These are phyloP conservation scores for Brachymystax lenok DNA, from an alignment of 2,797 vertebrate species.

Conservation along the genomic window DNA sequence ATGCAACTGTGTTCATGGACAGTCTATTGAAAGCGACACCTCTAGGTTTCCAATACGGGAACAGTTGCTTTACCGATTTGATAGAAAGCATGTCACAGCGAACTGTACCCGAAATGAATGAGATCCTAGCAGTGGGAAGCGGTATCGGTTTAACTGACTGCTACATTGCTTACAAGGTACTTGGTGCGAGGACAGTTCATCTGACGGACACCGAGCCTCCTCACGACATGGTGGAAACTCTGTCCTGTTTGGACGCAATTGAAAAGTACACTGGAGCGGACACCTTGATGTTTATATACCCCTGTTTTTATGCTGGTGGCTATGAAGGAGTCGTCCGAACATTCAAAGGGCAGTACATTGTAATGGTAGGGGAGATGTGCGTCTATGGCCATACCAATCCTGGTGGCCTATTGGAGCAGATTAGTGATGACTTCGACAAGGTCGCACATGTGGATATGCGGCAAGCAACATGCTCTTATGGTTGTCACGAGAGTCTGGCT, in stretches of 20 bases:
- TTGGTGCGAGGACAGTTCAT: not conserved
- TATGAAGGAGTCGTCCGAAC: not conserved
- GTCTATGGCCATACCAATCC: not conserved
- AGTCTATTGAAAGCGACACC: not conserved
- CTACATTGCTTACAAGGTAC: not conserved
- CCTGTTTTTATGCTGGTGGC: not conserved
- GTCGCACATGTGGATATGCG: too few species aligned
- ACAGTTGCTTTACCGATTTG: not conserved
- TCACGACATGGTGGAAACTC: not conserved
- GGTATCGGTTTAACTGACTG: not conserved
- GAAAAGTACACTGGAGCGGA: not conserved
- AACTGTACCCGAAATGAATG: not conserved
- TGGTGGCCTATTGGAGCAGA: accelerated
- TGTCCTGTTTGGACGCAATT: not conserved
- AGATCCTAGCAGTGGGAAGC: not conserved
- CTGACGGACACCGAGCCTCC: not conserved
- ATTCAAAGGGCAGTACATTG: conserved; percentile 2
- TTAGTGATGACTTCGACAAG: not conserved
- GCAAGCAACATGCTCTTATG: accelerated
- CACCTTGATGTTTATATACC: not conserved
- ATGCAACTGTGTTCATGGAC: not conserved
- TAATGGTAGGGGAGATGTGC: not conserved
- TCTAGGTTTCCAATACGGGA: not conserved
- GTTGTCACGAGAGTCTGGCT: too few species aligned
- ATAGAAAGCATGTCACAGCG: not conserved